Evolutionary conservation across 2,797 vertebrate species (phyloP), one percentile per base, ranked within the genome.

Genomic region (Crenuchus spilurus): DNA sequence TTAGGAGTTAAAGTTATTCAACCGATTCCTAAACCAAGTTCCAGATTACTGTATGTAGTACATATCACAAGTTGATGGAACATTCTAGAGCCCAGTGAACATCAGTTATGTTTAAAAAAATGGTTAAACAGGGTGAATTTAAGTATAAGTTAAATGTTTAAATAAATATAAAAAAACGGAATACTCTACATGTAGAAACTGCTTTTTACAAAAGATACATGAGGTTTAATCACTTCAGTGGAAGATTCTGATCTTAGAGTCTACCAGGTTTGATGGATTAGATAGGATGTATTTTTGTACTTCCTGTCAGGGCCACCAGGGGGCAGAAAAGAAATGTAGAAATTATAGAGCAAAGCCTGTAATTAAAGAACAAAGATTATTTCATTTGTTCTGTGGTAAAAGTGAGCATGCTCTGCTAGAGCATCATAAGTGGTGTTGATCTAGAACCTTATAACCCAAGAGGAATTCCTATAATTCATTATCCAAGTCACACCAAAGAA

Each of bases 251-350:
- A 69, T 58, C 70, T 52, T 69, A 54, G 55, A 44, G 46, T 48
- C 48, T 60, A 24, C 1, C 11, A 42, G 41, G n/a, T 39, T 63
- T 73, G 1, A 22, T 72, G 67, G 13, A 68, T 57, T 35, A 61
- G 11, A 80, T n/a, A 76, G 41, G 18, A 42, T n/a, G n/a, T n/a
- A n/a, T n/a, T 69, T 66, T 74, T 39, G 35, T 16, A 5, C 57
- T 60, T 22, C 33, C 22, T 26, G 20, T 42, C 58, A 6, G 20
- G 42, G 75, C 86, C 88, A 84, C 39, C 20, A 85, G 91, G 79
- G 81, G 86, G 78, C 68, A 8, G 70, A 65, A 78, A 6, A 28
- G 60, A 42, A 1, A 74, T 54, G 10, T 20, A 46, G 61, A 75
- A 76, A 62, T 74, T 66, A 61, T 60, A 73, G 28, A 70, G 67